These are phyloP conservation scores for Poliocrania exsul DNA, from an alignment of 2,797 vertebrate genomes.

Conservation along the genomic window DNA sequence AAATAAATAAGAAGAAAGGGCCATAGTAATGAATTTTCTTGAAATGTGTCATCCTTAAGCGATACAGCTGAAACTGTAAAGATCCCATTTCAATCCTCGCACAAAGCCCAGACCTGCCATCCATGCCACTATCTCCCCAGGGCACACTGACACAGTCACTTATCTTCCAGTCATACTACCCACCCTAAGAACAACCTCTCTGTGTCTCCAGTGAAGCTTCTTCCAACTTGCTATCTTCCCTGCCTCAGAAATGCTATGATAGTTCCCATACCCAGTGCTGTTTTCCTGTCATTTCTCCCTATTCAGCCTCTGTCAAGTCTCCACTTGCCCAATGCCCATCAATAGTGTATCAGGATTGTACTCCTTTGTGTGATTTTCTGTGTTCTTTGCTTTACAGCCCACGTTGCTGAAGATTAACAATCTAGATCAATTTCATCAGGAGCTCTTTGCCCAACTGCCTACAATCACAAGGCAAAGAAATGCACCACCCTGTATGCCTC, in stretches of 20 bases:
- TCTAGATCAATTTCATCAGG: not conserved
- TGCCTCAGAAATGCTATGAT: not conserved
- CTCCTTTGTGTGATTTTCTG: not conserved
- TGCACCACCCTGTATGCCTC: not conserved
- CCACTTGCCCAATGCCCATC: not conserved
- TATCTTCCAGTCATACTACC: not conserved
- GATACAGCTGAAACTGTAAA: not conserved
- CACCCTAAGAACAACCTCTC: not conserved
- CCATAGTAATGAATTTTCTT: not conserved
- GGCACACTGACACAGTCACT: not conserved
- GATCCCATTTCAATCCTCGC: not conserved
- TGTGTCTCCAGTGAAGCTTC: not conserved
- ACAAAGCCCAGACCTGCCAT: not conserved
- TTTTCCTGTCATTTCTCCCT: not conserved
- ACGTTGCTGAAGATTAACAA: not conserved
- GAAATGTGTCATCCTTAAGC: rapidly evolving
- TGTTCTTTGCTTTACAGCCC: not conserved
- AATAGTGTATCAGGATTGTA: not conserved
- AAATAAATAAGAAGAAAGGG: not conserved
- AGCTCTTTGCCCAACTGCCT: not conserved
- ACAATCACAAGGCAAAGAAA: not conserved
- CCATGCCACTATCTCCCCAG: not conserved
- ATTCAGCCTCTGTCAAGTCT: not conserved
- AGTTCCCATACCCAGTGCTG: not conserved
- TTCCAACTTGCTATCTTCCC: not conserved